A percentile compares a stretch with the other conserved stretches of the same genome.
Evolutionary conservation across 2,888 invertebrate genomes (phyloP).

Genomic region (Muscina levida): DNA sequence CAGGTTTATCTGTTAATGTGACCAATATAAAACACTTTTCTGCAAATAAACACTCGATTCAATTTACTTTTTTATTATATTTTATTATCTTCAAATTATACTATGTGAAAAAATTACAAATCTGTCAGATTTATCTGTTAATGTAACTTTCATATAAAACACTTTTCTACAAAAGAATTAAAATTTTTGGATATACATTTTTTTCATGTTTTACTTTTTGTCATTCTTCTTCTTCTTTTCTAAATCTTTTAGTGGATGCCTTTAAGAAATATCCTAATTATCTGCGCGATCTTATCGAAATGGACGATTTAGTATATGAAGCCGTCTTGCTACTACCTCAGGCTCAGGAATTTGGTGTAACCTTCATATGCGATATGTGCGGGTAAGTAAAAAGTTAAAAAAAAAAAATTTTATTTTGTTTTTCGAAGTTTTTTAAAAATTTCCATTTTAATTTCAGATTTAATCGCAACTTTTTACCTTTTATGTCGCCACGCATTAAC

Average conservation of each 20-base stretch:
- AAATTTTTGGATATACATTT: too few species aligned
- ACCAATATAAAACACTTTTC: too few species aligned
- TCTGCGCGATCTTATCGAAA: conserved; percentile 74
- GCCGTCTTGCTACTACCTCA: conserved; percentile 74
- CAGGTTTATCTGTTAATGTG: too few species aligned
- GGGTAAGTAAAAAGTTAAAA: conserved; percentile 69
- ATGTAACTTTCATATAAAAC: too few species aligned
- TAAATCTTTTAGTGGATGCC: conserved; percentile 70
- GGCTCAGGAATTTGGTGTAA: conserved; percentile 75
- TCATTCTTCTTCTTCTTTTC: background rate
- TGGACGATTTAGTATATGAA: conserved; percentile 77
- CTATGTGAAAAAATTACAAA: too few species aligned
- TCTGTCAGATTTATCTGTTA: too few species aligned
- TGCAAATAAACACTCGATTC: too few species aligned
- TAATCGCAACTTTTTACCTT: conserved; percentile 73
- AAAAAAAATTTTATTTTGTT: conserved; percentile 16
- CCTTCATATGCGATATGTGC: conserved; percentile 75
- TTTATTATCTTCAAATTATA: too few species aligned
- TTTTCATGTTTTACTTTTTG: too few species aligned
- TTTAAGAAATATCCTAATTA: conserved; percentile 76
- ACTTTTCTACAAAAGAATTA: too few species aligned
- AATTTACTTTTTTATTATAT: too few species aligned
- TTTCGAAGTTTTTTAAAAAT: conserved; percentile 26
- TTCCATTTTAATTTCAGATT: conserved; percentile 68
- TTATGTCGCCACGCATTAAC: conserved; percentile 73